Percentiles rank a stretch among this genome's conserved stretches.
Evolutionary conservation across 2,888 invertebrate genomes (phyloP).

Genomic region (Eristalis tenax): DNA sequence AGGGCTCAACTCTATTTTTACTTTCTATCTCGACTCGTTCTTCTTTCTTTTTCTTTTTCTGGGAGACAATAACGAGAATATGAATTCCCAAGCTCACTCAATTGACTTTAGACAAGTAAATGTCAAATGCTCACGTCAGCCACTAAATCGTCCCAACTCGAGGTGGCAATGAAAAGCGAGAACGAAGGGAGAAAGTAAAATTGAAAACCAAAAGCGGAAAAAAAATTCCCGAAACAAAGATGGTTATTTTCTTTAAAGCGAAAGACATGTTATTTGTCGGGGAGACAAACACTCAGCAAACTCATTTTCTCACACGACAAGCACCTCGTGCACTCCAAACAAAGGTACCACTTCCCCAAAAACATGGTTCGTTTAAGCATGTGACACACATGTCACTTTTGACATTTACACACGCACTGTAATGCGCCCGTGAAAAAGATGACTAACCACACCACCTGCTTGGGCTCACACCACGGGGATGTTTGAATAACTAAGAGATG

Average conservation of each 20-base stretch:
- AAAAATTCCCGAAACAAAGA: background rate
- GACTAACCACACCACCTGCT: background rate
- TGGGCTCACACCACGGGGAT: background rate
- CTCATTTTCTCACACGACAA: background rate
- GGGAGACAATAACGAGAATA: background rate
- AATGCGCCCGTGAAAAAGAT: background rate
- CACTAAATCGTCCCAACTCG: background rate
- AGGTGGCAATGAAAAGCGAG: background rate
- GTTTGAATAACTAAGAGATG: background rate
- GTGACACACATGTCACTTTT: background rate
- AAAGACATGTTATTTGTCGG: background rate
- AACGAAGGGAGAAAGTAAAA: background rate
- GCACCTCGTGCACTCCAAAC: background rate
- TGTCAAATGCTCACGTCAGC: background rate
- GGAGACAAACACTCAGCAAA: background rate
- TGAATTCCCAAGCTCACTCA: background rate
- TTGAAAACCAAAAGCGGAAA: background rate
- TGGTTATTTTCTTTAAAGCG: background rate
- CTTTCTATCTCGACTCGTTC: background rate
- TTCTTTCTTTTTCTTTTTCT: background rate
- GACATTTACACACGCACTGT: background rate
- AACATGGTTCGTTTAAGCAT: background rate
- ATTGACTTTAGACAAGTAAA: background rate
- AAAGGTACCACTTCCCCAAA: background rate
- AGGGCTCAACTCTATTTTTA: background rate